Base-by-base conservation (phyloP, 2,888 invertebrate species). In the Boloria selene region DNA sequence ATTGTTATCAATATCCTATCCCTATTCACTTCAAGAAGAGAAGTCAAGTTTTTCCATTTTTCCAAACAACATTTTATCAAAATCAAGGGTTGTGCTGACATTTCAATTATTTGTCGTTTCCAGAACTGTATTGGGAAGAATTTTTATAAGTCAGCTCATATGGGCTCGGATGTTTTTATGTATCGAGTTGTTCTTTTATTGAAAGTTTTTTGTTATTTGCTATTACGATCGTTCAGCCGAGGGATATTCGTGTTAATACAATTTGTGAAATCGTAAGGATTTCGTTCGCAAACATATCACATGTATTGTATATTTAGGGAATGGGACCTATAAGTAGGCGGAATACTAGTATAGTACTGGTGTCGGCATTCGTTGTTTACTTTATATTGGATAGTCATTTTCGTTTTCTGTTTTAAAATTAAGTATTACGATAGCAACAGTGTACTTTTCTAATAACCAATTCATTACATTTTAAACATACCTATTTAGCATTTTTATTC, bases 11-110 rank as follows among this genome's bases (percentile, higher is more conserved):
- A 7, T 16, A 49, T 14, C 6, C n/a, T 6, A 49, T 49, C 14
- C 6, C 6, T 49, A n/a, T 49, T 16, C 16, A n/a, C 47, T 49
- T 49, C 16, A 49, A 16, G 4, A 0, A 3, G 6, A 6, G 47
- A 7, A 49, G 16, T 16, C n/a, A 49, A 49, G n/a, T 16, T 49
- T n/a, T 49, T 16, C 47, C n/a, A 49, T 16, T 16, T 16, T 16
- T 49, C n/a, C n/a, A 53, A 26, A 53, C 16, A 31, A 38, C 14
- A 47, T 61, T 61, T 54, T 47, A 64, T 51, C 55, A 56, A 67
- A 59, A 68, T 67, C 70, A 71, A 77, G 75, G 79, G 75, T 75
- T 77, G 68, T 79, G 83, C 84, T 84, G 84, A 85, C 81, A 78
- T 79, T 77, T 71, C 68, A 73, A 69, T 75, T 78, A 77, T 76